Evolutionary conservation across 1,140 invertebrate genomes (phyloP), one percentile per base, ranked within the genome.

Genomic region (Macrosteles quadrilineatus): DNA sequence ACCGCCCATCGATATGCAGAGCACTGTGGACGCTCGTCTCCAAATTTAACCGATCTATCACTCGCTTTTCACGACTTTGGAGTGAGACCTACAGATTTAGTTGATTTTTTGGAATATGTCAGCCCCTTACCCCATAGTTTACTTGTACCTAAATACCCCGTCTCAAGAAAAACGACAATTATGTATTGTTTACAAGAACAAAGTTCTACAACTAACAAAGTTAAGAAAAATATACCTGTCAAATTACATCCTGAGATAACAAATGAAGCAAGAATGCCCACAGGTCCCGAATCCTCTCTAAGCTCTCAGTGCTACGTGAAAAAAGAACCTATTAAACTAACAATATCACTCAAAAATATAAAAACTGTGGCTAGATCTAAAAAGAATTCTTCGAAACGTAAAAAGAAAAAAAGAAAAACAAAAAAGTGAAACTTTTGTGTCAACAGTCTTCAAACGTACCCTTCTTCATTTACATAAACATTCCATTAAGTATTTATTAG

Each of bases 251-350:
- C n/a, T n/a, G n/a, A n/a, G n/a, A n/a, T n/a, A n/a, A n/a, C n/a
- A n/a, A n/a, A n/a, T n/a, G n/a, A n/a, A n/a, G n/a, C n/a, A n/a
- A n/a, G n/a, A n/a, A n/a, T n/a, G n/a, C n/a, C n/a, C n/a, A n/a
- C n/a, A n/a, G n/a, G n/a, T n/a, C n/a, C n/a, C n/a, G n/a, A n/a
- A n/a, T n/a, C n/a, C n/a, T n/a, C n/a, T n/a, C n/a, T n/a, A n/a
- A n/a, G n/a, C n/a, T n/a, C n/a, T n/a, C n/a, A n/a, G n/a, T n/a
- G n/a, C n/a, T n/a, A 29, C 12, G 23, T 4, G 12, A 14, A 4
- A 25, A 59, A n/a, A 59, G 55, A 59, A 59, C 2, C 21, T 59
- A 9, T 59, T 14, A 59, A 59, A 30, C 25, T 59, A 3, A 59
- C 4, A 59, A 59, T 59, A 27, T 59, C 55, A 27, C 25, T 59